Evolutionary conservation across 2,113 vertebrate species (phyloP).

Genomic region (Chamaea fasciata): DNA sequence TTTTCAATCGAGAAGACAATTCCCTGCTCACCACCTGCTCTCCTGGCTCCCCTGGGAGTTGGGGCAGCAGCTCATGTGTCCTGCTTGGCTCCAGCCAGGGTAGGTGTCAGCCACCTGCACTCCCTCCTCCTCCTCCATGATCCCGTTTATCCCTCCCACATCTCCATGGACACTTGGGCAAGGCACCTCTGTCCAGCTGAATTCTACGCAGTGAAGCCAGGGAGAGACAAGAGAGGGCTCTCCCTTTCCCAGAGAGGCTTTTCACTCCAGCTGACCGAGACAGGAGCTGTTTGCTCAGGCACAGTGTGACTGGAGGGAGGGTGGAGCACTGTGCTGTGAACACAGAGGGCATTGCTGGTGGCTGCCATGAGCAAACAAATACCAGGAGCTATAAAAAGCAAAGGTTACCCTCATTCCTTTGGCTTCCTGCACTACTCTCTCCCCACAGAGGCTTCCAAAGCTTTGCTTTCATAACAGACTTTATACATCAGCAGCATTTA

Average conservation of each 20-base stretch:
- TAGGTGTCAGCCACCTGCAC: neutral
- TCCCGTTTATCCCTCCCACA: neutral
- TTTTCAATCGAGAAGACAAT: accelerated
- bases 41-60: neutral
- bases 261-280: neutral
- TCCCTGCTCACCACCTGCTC: neutral
- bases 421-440: neutral
- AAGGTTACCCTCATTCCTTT: neutral
- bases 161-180: neutral
- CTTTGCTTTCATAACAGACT: neutral
- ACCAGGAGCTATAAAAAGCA: conserved; percentile 7
- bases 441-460: neutral
- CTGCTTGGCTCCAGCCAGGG: neutral
- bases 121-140: neutral
- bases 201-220: neutral
- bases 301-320: neutral
- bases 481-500: neutral
- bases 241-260: neutral
- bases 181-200: neutral
- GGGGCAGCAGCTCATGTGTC: neutral
- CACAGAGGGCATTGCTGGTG: neutral
- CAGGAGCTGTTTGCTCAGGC: neutral
- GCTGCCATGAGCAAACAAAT: neutral
- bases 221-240: neutral
- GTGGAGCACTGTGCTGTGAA: neutral